phyloP scores from a whole-genome alignment of 2,113 vertebrate species.

The Tenrec ecaudatus region DNA sequence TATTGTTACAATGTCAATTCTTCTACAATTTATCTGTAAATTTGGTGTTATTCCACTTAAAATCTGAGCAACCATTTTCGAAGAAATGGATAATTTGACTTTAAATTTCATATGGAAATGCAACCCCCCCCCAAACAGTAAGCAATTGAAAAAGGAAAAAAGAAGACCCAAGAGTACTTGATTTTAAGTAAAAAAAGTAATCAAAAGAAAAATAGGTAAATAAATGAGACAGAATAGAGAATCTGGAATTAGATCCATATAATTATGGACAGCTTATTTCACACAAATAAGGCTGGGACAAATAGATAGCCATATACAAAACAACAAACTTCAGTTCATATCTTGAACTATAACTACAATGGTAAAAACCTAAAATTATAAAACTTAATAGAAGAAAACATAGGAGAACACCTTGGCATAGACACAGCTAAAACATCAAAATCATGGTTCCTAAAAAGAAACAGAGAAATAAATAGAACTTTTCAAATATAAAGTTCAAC shows the following conservation, averaged over 20 bases:
- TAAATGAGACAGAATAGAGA: background rate
- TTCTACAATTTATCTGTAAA: conserved; percentile 1
- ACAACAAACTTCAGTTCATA: background rate
- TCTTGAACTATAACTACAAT: background rate
- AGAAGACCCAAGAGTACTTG: background rate
- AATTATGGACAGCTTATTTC: background rate
- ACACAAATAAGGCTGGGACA: background rate
- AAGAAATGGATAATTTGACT: conserved; percentile 36
- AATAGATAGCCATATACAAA: background rate
- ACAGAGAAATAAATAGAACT: background rate
- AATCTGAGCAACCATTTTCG: conserved; percentile 2
- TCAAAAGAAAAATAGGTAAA: background rate
- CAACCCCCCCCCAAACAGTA: no score
- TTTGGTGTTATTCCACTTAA: conserved; percentile 14
- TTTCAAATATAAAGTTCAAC: background rate
- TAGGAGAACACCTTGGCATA: background rate
- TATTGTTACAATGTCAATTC: conserved; percentile 25
- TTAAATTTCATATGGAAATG: conserved; percentile 39
- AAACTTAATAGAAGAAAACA: background rate
- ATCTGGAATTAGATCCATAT: background rate
- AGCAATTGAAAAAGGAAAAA: conserved; percentile 47
- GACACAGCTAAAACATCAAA: background rate
- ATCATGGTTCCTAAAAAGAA: conserved; percentile 14
- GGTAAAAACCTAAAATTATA: no score
- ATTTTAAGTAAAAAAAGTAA: conserved; percentile 15